Conservation (phyloP, 2,113 vertebrate genomes). For the Natator depressus region DNA sequence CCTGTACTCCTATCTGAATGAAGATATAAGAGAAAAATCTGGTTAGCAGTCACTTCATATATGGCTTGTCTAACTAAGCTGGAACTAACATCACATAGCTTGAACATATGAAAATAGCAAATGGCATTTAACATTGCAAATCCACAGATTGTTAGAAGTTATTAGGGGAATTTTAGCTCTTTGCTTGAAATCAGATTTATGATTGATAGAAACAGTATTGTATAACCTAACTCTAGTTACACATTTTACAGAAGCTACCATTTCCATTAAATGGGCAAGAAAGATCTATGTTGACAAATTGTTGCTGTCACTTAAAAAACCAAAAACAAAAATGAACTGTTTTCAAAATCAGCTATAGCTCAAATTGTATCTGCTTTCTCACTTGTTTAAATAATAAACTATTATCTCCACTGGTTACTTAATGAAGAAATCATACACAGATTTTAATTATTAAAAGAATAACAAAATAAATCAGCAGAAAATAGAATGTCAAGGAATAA, state of each 20-base stretch:
- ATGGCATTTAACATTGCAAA: not conserved
- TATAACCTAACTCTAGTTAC: constrained; percentile 10
- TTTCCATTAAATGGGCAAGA: not conserved
- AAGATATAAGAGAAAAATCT: not conserved
- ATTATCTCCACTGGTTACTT: constrained; percentile 23
- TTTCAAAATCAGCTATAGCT: constrained; percentile 12
- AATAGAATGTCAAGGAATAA: constrained; percentile 23
- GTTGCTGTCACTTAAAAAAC: constrained; percentile 1
- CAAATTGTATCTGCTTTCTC: constrained; percentile 19
- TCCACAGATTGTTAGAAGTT: not conserved
- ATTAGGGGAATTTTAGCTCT: constrained; percentile 17
- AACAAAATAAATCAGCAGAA: constrained; percentile 37
- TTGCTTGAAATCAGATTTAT: constrained; percentile 17
- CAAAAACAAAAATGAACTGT: not conserved
- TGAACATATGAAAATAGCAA: not conserved
- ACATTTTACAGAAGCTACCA: not conserved
- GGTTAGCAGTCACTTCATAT: not conserved
- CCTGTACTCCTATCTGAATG: not conserved
- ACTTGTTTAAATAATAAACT: not conserved
- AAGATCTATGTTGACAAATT: not conserved
- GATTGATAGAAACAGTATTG: constrained; percentile 28
- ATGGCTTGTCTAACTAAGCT: not conserved
- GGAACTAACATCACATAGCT: not conserved
- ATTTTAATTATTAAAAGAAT: constrained; percentile 48
- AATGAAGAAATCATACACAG: constrained; percentile 7